These are phyloP conservation scores for Sebastes matsubarae DNA, from an alignment of 2,797 vertebrate species.

Conservation along the genomic window DNA sequence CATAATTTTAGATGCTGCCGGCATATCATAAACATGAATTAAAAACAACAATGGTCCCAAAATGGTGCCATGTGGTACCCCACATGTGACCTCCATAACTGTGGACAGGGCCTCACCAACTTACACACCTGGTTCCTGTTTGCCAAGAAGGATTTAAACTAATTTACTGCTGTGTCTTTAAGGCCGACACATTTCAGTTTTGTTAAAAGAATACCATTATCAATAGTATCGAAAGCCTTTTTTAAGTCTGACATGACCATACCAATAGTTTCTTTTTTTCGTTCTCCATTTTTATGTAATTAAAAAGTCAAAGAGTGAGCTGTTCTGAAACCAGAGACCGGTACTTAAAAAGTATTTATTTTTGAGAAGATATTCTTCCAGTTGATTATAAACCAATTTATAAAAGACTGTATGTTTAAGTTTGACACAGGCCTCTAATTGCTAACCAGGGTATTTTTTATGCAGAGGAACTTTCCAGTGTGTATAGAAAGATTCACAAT, in stretches of 20 bases:
- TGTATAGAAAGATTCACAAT: not conserved
- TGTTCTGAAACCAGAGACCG: not conserved
- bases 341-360: not conserved
- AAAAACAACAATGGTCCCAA: not conserved
- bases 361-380: not conserved
- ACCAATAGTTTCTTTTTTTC: not conserved
- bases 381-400: not conserved
- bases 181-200: not conserved
- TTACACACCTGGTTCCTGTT: not conserved
- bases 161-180: not conserved
- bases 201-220: not conserved
- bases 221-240: not conserved
- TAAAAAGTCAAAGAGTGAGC: not conserved
- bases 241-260: not conserved
- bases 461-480: not conserved
- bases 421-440: not conserved
- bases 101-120: not conserved
- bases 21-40: not conserved
- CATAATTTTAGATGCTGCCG: not conserved
- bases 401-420: not conserved
- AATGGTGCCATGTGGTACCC: not conserved
- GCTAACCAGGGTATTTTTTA: not conserved
- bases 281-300: not conserved
- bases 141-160: not conserved
- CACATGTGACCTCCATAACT: not conserved